These are phyloP conservation scores for Xestobium rufovillosum DNA, from an alignment of 2,888 invertebrate species.

Conservation along the genomic window DNA sequence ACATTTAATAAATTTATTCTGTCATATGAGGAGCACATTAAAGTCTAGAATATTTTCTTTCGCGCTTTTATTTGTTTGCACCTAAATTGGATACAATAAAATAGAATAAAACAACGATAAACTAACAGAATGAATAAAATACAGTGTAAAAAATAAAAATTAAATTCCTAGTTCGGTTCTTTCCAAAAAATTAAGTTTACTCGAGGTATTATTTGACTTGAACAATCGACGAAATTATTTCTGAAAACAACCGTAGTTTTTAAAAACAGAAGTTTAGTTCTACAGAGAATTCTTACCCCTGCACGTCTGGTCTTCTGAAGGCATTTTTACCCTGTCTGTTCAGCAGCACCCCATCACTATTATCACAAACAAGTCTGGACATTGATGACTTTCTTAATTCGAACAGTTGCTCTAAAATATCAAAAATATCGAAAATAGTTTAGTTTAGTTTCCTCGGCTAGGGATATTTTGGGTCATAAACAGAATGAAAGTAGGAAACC, in stretches of 20 bases:
- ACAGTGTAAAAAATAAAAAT: slow-evolving; percentile 5
- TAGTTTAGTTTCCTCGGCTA: too few species aligned
- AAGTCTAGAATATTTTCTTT: too few species aligned
- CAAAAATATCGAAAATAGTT: slow-evolving; percentile 13
- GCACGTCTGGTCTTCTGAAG: slow-evolving; percentile 52
- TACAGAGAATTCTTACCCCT: slow-evolving; percentile 45
- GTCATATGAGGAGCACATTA: too few species aligned
- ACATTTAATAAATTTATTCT: too few species aligned
- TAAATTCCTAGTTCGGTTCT: too few species aligned
- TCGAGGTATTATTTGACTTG: slow-evolving; percentile 50
- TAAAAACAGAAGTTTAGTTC: slow-evolving; percentile 8
- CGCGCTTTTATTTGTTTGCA: too few species aligned
- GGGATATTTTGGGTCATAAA: too few species aligned
- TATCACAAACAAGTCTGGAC: slow-evolving; percentile 66
- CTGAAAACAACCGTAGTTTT: slow-evolving; percentile 43
- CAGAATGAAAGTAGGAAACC: too few species aligned
- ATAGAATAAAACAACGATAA: too few species aligned
- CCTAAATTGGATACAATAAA: too few species aligned
- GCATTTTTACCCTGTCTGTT: slow-evolving; percentile 51
- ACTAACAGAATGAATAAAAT: too few species aligned
- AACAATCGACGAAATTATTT: slow-evolving; percentile 58
- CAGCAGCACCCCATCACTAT: slow-evolving; percentile 59
- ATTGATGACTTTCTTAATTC: slow-evolving; percentile 63
- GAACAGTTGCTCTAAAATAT: slow-evolving; percentile 53
- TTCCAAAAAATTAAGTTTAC: slow-evolving; percentile 59